These are phyloP conservation scores for Dendrophyllia cribrosa DNA, from an alignment of 64 coral and sea anemone genomes.

Conservation along the genomic window DNA sequence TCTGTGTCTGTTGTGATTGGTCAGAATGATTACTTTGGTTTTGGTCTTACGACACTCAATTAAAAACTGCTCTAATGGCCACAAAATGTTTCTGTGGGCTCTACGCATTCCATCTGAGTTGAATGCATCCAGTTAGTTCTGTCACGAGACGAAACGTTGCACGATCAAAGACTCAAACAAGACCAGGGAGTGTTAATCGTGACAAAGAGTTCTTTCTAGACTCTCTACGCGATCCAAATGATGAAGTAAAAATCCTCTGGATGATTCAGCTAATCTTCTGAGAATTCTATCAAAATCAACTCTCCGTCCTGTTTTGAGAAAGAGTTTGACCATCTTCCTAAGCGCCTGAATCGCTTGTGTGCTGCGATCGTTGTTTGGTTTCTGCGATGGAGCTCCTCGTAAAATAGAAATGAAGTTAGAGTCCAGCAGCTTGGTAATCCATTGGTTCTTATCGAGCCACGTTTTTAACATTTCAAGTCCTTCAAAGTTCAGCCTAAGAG, in stretches of 20 bases:
- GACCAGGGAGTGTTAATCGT: background rate
- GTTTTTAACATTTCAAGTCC: slow-evolving; percentile 69
- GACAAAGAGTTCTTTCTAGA: slow-evolving; percentile 22
- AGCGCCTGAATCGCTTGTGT: slow-evolving; percentile 58
- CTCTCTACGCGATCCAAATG: slow-evolving; percentile 10
- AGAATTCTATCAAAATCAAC: slow-evolving; percentile 78
- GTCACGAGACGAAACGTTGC: background rate
- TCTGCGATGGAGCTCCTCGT: slow-evolving; percentile 49
- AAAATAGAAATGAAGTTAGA: slow-evolving; percentile 60
- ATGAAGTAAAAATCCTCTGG: slow-evolving; percentile 57
- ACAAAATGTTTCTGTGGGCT: too few relatives aligned
- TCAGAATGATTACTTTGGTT: too few relatives aligned
- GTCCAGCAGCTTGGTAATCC: slow-evolving; percentile 74
- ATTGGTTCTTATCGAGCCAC: slow-evolving; percentile 66
- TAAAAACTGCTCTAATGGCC: too few relatives aligned
- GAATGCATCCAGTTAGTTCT: background rate
- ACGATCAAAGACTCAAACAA: background rate
- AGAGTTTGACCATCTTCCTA: slow-evolving; percentile 66
- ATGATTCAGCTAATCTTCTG: slow-evolving; percentile 58
- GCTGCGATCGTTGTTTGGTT: slow-evolving; percentile 19
- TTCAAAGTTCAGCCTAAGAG: slow-evolving; percentile 72
- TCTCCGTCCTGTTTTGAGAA: slow-evolving; percentile 71
- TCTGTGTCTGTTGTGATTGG: too few relatives aligned
- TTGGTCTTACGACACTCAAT: too few relatives aligned
- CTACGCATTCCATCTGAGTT: too few relatives aligned